Base-by-base conservation (phyloP, 1,140 invertebrate genomes). In the Wasmannia auropunctata region DNA sequence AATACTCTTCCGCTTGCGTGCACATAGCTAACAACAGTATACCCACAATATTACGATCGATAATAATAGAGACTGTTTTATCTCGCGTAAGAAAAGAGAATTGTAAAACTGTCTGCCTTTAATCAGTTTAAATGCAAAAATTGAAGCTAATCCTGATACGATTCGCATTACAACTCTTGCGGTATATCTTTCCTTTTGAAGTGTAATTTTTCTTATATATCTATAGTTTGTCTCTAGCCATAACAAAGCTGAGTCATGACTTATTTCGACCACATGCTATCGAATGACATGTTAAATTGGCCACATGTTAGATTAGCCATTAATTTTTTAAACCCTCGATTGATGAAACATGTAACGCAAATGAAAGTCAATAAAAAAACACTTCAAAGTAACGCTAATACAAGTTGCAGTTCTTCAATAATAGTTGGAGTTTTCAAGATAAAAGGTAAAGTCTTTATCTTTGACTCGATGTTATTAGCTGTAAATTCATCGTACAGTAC, bases 171-270 rank as follows among this genome's bases (percentile, higher is more conserved):
- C n/a, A 54, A 54, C 8, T 46, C 51, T 22, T 7, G 19, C 16
- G 19, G 10, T 54, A 3, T n/a, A 2, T 22, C n/a, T 54, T 43
- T 67, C 5, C 25, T 22, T 25, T 67, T 43, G 37, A 67, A 67
- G 22, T 67, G 37, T 22, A 43, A 67, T 67, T 67, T 67, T 67
- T 67, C 37, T 67, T 67, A 67, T 67, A 16, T 25, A 3, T 16
- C n/a, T 43, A n/a, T 6, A 25, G 37, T 22, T 43, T 22, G 10
- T 43, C 37, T 62, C 34, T 3, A 60, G 16, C 7, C 60, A 10
- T 7, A 67, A 14, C 4, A n/a, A 31, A 14, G 7, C 16, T 25
- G 10, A 43, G 14, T 43, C 6, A 40, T 2, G 22, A 34, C 0
- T 3, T 5, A n/a, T 11, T 65, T 65, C 10, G 3, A 5, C 60